phyloP scores from a whole-genome alignment of 2,797 vertebrate genomes.

The Phataginus tricuspis region DNA sequence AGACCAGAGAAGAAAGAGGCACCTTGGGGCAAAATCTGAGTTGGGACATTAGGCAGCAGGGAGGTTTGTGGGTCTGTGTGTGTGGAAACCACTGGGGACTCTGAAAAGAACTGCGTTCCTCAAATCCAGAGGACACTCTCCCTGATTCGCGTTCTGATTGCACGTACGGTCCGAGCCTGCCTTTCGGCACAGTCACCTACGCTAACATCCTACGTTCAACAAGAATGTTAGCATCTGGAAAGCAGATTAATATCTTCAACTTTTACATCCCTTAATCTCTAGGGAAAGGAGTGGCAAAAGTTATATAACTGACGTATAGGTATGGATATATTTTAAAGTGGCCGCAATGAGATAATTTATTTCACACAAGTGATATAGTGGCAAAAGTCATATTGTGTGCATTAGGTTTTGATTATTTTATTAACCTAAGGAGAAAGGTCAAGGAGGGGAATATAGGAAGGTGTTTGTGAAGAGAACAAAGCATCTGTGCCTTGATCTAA shows the following conservation, averaged over 20 bases:
- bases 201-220: background rate
- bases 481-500: background rate
- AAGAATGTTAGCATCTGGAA: constrained; percentile 23
- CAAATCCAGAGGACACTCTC: background rate
- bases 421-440: constrained; percentile 25
- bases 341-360: constrained; percentile 42
- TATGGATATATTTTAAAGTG: background rate
- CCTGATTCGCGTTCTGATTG: background rate
- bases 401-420: constrained; percentile 34
- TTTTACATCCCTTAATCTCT: background rate
- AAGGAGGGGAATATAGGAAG: background rate
- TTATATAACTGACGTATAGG: background rate
- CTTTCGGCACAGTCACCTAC: background rate
- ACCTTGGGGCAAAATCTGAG: background rate
- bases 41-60: background rate
- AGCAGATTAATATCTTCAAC: background rate
- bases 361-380: background rate
- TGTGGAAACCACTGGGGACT: background rate
- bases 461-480: constrained; percentile 33
- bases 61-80: background rate
- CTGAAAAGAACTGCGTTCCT: background rate
- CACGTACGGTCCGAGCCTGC: background rate
- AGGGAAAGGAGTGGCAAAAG: background rate
- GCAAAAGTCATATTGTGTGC: background rate
- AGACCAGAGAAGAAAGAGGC: background rate